A percentile compares a stretch with the other conserved stretches of the same genome.
phyloP scores from a whole-genome alignment of 2,797 vertebrate genomes.

The Onychomys torridus region DNA sequence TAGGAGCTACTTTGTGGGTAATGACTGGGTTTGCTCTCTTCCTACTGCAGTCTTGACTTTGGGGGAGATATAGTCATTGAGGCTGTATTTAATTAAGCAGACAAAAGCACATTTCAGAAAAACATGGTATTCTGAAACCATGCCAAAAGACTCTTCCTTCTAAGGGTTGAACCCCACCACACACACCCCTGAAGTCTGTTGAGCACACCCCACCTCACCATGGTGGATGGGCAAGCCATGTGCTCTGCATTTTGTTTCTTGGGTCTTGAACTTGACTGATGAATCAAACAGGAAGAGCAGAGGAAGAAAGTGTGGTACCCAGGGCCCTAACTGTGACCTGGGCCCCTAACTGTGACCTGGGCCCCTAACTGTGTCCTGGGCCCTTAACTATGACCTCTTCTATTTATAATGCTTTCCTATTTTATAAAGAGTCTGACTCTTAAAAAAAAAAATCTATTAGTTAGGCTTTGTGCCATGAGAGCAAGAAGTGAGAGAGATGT shows the following conservation, averaged over 20 bases:
- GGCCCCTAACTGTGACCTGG: too few species aligned
- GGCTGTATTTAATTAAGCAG: conserved; percentile 78
- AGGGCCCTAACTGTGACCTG: background rate
- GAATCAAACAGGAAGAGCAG: background rate
- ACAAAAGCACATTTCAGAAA: conserved; percentile 59
- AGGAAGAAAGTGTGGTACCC: too few species aligned
- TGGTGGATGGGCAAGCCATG: background rate
- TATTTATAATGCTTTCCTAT: background rate
- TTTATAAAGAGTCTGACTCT: background rate
- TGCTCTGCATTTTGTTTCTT: background rate
- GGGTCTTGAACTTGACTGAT: too few species aligned
- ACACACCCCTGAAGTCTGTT: background rate
- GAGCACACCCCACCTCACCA: background rate
- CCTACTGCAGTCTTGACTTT: conserved; percentile 65
- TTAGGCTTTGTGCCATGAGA: background rate
- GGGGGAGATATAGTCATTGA: conserved; percentile 62
- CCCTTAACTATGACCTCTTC: background rate
- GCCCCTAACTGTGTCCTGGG: background rate
- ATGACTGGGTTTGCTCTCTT: conserved; percentile 68
- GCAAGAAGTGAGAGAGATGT: background rate
- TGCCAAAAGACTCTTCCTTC: conserved; percentile 54
- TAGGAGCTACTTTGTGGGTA: conserved; percentile 23
- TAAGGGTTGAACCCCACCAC: background rate
- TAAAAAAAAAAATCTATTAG: background rate
- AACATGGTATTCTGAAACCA: conserved; percentile 61